phyloP scores from a whole-genome alignment of 2,113 vertebrate genomes.

The Stercorarius parasiticus region DNA sequence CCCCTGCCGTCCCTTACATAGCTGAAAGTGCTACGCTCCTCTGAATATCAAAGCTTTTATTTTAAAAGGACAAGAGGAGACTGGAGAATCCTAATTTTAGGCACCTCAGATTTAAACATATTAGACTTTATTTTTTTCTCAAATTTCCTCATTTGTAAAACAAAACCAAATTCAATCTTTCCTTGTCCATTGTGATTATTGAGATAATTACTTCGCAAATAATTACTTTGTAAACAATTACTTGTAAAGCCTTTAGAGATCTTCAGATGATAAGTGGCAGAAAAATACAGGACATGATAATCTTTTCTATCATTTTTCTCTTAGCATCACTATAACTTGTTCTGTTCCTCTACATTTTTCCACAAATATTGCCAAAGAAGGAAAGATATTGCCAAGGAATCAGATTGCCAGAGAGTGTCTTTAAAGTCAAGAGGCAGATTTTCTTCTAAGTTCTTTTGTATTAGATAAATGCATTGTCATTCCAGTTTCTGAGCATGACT shows the following conservation, averaged over 20 bases:
- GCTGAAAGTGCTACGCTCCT: background rate
- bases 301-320: background rate
- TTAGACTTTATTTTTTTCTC: background rate
- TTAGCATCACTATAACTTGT: background rate
- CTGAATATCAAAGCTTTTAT: background rate
- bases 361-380: background rate
- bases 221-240: background rate
- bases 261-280: background rate
- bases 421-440: conserved; percentile 1
- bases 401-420: background rate
- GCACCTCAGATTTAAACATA: background rate
- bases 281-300: background rate
- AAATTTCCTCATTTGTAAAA: background rate
- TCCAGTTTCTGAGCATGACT: background rate
- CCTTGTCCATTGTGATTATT: background rate
- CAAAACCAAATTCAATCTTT: background rate
- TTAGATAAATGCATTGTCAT: background rate
- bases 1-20: background rate
- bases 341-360: background rate
- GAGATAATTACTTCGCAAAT: background rate
- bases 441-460: background rate
- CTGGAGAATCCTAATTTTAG: background rate
- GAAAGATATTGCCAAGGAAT: background rate
- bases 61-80: background rate
- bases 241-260: background rate